Percentiles rank a stretch among this genome's conserved stretches.
Conservation (phyloP, 2,113 vertebrate species). For the Artemisiospiza belli region DNA sequence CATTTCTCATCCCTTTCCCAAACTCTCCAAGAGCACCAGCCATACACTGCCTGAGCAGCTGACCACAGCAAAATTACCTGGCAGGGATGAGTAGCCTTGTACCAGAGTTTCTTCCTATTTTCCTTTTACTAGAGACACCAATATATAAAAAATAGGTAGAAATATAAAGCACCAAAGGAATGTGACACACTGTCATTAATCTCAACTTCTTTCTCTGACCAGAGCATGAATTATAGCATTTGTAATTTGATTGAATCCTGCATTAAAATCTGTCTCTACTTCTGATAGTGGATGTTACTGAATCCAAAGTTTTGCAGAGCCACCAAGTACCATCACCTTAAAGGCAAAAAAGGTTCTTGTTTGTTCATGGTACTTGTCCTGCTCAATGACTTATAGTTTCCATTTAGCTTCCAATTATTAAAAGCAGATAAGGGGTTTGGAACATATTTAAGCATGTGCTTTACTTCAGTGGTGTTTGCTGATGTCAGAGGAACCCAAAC, state of each 20-base stretch:
- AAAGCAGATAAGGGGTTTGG: constrained; percentile 20
- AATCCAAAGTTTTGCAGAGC: neutral
- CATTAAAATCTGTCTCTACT: neutral
- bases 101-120: neutral
- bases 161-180: neutral
- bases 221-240: neutral
- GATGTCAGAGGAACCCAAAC: neutral
- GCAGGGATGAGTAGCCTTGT: neutral
- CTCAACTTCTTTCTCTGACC: neutral
- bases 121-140: neutral
- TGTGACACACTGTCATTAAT: neutral
- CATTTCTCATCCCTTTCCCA: neutral
- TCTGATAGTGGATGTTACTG: neutral
- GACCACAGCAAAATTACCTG: neutral
- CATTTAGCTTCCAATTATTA: constrained; percentile 27
- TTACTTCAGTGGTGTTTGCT: constrained; percentile 1
- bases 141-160: neutral
- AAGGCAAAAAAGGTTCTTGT: neutral
- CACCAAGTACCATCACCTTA: neutral
- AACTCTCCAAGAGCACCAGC: fast-evolving
- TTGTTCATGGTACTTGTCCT: neutral
- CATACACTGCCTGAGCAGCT: neutral
- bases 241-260: neutral
- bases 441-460: neutral
- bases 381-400: neutral